Evolutionary conservation across 2,888 invertebrate genomes (phyloP).

Genomic region (Zygaena filipendulae): DNA sequence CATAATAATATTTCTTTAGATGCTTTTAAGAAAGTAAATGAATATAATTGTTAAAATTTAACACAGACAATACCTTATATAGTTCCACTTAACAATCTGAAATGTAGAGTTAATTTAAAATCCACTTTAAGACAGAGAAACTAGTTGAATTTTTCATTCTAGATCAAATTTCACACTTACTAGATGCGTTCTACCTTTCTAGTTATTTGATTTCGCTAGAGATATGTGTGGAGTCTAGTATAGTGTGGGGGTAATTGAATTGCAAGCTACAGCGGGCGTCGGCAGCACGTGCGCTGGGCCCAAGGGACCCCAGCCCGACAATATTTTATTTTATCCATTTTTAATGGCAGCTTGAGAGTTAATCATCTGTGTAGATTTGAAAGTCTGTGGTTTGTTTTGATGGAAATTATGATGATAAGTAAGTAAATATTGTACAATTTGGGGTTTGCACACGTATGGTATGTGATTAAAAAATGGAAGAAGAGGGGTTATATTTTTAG

Average conservation of each 20-base stretch:
- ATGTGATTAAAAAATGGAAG: no score
- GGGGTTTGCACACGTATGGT: no score
- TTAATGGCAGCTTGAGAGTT: constrained; percentile 51
- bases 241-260: constrained; percentile 50
- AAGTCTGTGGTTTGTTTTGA: constrained; percentile 30
- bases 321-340: constrained; percentile 62
- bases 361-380: constrained; percentile 46
- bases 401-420: no score
- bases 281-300: constrained; percentile 37
- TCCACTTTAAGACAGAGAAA: not conserved
- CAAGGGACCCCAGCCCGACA: constrained; percentile 36
- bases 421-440: no score
- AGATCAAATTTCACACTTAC: constrained; percentile 10
- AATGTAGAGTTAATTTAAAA: not conserved
- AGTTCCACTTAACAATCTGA: not conserved
- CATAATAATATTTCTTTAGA: no score
- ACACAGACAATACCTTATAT: constrained; percentile 3
- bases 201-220: constrained; percentile 34
- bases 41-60: no score
- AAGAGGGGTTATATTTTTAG: no score
- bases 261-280: constrained; percentile 34
- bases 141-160: constrained; percentile 11
- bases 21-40: no score
- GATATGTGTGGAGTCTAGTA: constrained; percentile 25
- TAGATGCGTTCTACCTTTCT: constrained; percentile 20